Evolutionary conservation across 2,888 invertebrate species (phyloP), one percentile per base, ranked within the genome.

Genomic region (Tetanocera ferruginea): DNA sequence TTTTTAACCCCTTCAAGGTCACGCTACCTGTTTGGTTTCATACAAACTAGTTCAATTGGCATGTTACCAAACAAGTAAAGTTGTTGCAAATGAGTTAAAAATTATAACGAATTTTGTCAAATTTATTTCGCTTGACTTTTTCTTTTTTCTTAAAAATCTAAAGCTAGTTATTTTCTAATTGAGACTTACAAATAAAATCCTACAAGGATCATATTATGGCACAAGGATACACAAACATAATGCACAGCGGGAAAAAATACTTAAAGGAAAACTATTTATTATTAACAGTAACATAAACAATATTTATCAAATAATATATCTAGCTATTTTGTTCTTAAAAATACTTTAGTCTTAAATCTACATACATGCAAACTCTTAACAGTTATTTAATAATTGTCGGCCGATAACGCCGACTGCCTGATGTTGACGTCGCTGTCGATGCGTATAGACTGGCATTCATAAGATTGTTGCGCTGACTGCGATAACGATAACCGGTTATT

Each of bases 401-500:
- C 17, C 85, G 83, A 49, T 81, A 83, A 8, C 87, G 86, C 4
- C 88, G 84, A 79, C 85, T 86, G 67, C 84, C 81, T 49, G 85
- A 83, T 11, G 81, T 77, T 2, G 52, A 17, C 62, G 28, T 17
- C 60, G 70, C 52, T 52, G 81, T 75, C 51, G 85, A 84, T 23
- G 86, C 82, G 76, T 84, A 85, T 14, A 87, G 84, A 66, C 87
- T 88, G 67, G 87, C 84, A 23, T 85, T 87, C 66, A 85, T 86
- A 51, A 86, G 83, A 60, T 84, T 85, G 62, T 83, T 83, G 31
- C 83, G 83, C 52, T 52, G 49, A 11, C 34, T 70, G 23, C 85
- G 84, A 79, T 87, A 86, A 0, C 86, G 85, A 79, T 87, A 85
- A n/a, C 89, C 89, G 6, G 87, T 86, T 43, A 90, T 84, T 9